Evolutionary conservation across 1,140 invertebrate genomes (phyloP), one percentile per base, ranked within the genome.

Genomic region (Diachasma alloeum): DNA sequence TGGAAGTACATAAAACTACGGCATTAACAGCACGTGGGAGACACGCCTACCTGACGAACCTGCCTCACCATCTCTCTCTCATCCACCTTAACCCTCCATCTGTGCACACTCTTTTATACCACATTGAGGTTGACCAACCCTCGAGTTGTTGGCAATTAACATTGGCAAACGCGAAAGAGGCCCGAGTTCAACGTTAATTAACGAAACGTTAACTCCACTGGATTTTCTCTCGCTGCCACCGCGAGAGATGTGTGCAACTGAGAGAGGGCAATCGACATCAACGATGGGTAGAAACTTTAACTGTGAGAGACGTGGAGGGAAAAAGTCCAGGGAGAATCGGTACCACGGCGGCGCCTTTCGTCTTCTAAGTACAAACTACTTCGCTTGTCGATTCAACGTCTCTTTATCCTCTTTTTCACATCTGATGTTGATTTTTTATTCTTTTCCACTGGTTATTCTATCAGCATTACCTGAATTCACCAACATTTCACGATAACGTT

Each of bases 101-200:
- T 37, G 39, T 68, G 63, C 75, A 71, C 48, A 53, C n/a, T 19
- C 10, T 53, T 19, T 31, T 4, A 53, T 19, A 53, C 48, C 48
- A 42, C 39, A 53, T 53, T 53, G 77, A 78, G 79, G 81, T 81
- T 84, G 56, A 53, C 53, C 74, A 76, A 76, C 74, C 74, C 74
- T 63, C 59, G 15, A 74, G 66, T 44, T 36, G 68, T 79, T 66
- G 31, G 80, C 78, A 83, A 83, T 83, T 83, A 83, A 85, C 82
- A 83, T 86, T 76, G 77, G 76, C 70, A 56, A 79, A 78, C 72
- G 69, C 53, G 75, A 75, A 79, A 79, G 76, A 79, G 75, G n/a
- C n/a, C 67, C 36, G 74, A 80, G 78, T 84, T 86, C 75, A 82
- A 85, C 82, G 83, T 85, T 84, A 87, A 88, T 87, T 87, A 87